Conservation (phyloP, 2,797 vertebrate species). For the Myotis daubentonii region DNA sequence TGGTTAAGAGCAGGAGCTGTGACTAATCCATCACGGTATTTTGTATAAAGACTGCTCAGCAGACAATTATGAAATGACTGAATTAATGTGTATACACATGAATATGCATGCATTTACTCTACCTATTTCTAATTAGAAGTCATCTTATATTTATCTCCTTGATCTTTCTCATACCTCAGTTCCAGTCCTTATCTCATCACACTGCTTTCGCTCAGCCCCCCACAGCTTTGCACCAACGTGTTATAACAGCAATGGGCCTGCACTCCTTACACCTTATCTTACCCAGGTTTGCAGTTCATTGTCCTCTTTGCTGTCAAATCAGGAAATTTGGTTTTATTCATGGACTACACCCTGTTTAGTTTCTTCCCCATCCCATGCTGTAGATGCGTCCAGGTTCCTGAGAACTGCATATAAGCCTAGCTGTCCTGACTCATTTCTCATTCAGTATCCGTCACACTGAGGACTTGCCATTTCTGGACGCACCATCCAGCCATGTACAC, state of each 20-base stretch:
- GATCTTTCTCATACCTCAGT: background rate
- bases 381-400: fast-evolving
- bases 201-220: background rate
- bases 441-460: background rate
- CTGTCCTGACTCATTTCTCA: background rate
- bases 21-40: background rate
- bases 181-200: background rate
- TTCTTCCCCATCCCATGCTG: background rate
- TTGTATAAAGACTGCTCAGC: background rate
- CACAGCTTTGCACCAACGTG: background rate
- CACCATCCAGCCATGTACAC: background rate
- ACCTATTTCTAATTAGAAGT: background rate
- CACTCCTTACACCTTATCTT: background rate
- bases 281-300: background rate
- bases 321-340: background rate
- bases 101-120: background rate
- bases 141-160: background rate
- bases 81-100: background rate
- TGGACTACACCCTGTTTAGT: background rate
- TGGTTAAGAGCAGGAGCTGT: background rate
- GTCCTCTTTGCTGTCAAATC: background rate
- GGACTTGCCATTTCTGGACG: background rate
- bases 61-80: background rate
- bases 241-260: background rate
- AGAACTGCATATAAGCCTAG: fast-evolving